Conservation (phyloP, 2,113 vertebrate species). For the Oenanthe melanoleuca region DNA sequence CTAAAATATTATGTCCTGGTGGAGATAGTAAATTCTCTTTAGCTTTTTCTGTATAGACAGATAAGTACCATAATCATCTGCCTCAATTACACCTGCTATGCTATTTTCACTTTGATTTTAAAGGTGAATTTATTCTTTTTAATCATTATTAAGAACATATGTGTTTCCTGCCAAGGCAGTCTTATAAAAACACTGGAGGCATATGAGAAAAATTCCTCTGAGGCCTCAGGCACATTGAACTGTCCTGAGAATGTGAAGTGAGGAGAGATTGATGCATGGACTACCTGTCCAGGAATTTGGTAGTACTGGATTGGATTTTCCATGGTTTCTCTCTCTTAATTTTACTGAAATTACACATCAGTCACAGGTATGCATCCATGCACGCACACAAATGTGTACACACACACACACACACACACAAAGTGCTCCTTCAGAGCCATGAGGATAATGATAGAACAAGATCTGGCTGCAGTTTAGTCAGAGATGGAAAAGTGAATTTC, state of each 20-base stretch:
- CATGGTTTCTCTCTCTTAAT: conserved; percentile 35
- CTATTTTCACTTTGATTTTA: conserved; percentile 59
- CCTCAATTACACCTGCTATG: conserved; percentile 61
- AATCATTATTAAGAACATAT: conserved; percentile 63
- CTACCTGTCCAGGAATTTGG: conserved; percentile 57
- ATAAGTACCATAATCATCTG: conserved; percentile 19
- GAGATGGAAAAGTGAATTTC: background rate
- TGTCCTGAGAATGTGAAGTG: conserved; percentile 52
- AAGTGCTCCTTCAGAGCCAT: background rate
- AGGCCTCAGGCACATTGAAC: conserved; percentile 44
- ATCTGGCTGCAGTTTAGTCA: background rate
- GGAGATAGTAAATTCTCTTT: conserved; percentile 27
- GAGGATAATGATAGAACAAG: background rate
- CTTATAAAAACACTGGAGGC: conserved; percentile 57
- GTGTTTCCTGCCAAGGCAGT: conserved; percentile 35
- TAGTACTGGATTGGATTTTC: conserved; percentile 47
- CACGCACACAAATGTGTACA: background rate
- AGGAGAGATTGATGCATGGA: conserved; percentile 63
- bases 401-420: background rate
- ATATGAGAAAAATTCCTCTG: conserved; percentile 61
- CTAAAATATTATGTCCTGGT: background rate
- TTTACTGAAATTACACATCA: background rate
- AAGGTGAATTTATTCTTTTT: conserved; percentile 58
- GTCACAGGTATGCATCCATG: rapidly evolving
- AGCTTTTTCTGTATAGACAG: conserved; percentile 25